Evolutionary conservation across 2,797 vertebrate species (phyloP).

Genomic region (Ctenopoma multispine): DNA sequence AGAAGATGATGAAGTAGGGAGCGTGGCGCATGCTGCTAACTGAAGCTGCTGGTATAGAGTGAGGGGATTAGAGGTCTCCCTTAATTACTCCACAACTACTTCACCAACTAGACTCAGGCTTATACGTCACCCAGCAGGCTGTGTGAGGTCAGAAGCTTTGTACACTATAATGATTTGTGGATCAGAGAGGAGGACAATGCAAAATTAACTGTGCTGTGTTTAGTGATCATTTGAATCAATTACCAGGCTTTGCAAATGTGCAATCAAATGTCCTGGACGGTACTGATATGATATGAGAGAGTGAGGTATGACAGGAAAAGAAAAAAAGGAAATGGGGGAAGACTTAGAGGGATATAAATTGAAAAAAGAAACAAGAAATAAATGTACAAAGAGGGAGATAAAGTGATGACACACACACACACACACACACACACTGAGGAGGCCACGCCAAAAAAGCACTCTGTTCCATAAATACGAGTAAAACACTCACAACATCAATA

Average conservation of each 20-base stretch:
- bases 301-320: constrained; percentile 10
- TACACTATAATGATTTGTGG: constrained; percentile 22
- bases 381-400: constrained; percentile 13
- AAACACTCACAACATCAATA: constrained; percentile 69
- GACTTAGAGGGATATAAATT: constrained; percentile 40
- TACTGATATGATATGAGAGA: constrained; percentile 5
- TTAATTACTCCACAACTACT: constrained; percentile 61
- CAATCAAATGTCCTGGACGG: not conserved
- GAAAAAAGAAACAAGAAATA: constrained; percentile 43
- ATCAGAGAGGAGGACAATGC: not conserved
- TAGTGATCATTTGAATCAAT: no score
- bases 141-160: constrained; percentile 49
- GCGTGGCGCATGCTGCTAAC: constrained; percentile 10
- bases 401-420: constrained; percentile 25
- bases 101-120: constrained; percentile 46
- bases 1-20: constrained; percentile 4
- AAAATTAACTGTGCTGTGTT: constrained; percentile 4
- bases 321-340: constrained; percentile 33
- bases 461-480: constrained; percentile 67
- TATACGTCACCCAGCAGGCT: constrained; percentile 51
- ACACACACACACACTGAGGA: constrained; percentile 24
- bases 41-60: constrained; percentile 36
- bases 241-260: no score
- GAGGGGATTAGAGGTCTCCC: constrained; percentile 61
- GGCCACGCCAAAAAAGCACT: constrained; percentile 75